Base-by-base conservation (phyloP, 2,797 vertebrate genomes). In the Numenius phaeopus region DNA sequence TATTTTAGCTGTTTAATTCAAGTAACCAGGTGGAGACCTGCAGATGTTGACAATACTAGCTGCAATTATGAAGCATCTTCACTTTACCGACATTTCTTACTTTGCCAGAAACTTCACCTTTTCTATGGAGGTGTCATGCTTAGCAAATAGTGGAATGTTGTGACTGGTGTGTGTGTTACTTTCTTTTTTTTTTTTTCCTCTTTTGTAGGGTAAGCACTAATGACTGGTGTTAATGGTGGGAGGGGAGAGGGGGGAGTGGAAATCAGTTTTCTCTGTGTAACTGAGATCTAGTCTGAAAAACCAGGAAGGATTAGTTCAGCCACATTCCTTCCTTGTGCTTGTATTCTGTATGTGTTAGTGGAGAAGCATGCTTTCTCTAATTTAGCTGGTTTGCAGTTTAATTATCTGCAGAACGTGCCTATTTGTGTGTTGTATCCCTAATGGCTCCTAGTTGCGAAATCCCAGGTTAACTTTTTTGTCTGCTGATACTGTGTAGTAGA, bases 11-110 rank as follows among this genome's bases (percentile, higher is more conserved):
- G 73, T 85, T 90, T 97, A 89, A 98, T 98, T 98, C 97, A 97
- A 96, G 90, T 97, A 97, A 99, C 97, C 98, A 98, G 98, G 98
- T 99, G 98, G 96, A 98, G 97, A 97, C 92, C 96, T 98, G 96
- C 98, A 99, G 98, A 98, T 97, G 78, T 94, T 93, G 77, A 93
- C 83, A 70, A 29, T 94, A 34, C 78, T 93, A 22, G 84, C 69
- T 89, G 39, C 55, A 71, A 26, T 92, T 87, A 75, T 50, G 40
- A 94, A 76, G 58, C 29, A 57, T 88, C 40, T 84, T 94, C 15
- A 55, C 15, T 71, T 85, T 23, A 69, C 62, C 0, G 0, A 8
- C 23, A 6, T 58, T 87, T 92, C 23, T n/a, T 83, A 46, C 21
- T 79, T 83, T 64, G 54, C 49, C 1, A 2, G 34, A 75, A 76